Conservation (phyloP, 2,888 invertebrate genomes). For the Eilema depressum region DNA sequence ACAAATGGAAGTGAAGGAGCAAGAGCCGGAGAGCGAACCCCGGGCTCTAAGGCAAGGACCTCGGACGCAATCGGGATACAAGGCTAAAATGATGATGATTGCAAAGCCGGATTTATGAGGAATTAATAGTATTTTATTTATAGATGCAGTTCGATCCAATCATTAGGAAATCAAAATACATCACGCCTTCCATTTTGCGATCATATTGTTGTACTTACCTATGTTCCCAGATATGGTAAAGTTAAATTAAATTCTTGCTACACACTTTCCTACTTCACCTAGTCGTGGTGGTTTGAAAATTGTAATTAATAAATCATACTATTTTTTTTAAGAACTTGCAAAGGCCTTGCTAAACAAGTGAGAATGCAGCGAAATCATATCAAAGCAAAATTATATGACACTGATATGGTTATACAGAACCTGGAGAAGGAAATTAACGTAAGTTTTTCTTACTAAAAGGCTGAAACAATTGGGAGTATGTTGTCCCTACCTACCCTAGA, state of each 20-base stretch:
- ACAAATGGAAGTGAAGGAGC: no score
- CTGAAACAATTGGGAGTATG: neutral
- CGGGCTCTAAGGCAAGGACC: no score
- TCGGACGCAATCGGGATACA: no score
- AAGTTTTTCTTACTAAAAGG: conserved; percentile 24
- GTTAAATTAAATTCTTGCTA: neutral
- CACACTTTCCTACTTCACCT: neutral
- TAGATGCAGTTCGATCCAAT: no score
- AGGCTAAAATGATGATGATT: no score
- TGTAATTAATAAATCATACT: neutral
- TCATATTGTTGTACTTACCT: neutral
- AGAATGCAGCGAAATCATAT: conserved; percentile 70
- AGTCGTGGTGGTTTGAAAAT: neutral
- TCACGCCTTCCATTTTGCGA: neutral
- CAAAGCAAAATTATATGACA: conserved; percentile 68
- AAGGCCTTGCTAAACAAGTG: conserved; percentile 67
- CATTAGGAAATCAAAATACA: no score
- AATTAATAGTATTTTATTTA: no score
- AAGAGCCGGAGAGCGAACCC: no score
- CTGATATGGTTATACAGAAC: conserved; percentile 60
- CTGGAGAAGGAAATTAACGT: conserved; percentile 69
- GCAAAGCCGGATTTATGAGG: no score
- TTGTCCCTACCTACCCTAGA: no score
- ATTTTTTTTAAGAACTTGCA: conserved; percentile 53
- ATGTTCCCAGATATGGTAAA: neutral